Conservation (phyloP, 2,888 invertebrate genomes). For the Abrostola tripartita region DNA sequence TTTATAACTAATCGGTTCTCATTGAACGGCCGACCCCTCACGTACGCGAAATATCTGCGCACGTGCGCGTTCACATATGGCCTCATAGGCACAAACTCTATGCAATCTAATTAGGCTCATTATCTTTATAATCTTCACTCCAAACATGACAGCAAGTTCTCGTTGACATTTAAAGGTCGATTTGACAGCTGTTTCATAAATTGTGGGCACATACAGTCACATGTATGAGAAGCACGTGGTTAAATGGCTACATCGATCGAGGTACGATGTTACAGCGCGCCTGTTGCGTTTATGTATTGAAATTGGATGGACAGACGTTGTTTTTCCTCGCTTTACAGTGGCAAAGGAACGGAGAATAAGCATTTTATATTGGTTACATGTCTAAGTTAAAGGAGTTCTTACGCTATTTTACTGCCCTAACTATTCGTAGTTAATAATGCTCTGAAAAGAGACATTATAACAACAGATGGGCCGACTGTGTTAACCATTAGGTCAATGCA, state of each 20-base stretch:
- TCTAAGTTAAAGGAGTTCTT: no score
- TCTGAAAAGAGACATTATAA: no score
- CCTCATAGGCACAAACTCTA: constrained; percentile 51
- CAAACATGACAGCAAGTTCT: constrained; percentile 34
- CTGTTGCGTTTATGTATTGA: no score
- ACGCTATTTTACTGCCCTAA: no score
- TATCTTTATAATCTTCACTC: constrained; percentile 53
- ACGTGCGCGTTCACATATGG: constrained; percentile 62
- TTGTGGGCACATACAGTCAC: not conserved
- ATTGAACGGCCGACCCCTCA: constrained; percentile 62
- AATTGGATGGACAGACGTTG: no score
- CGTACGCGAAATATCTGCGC: constrained; percentile 60
- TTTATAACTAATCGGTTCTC: constrained; percentile 55
- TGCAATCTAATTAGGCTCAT: constrained; percentile 64
- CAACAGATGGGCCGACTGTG: no score
- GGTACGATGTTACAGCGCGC: not conserved
- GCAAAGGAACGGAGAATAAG: no score
- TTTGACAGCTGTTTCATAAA: constrained; percentile 31
- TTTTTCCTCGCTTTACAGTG: not conserved
- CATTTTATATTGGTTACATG: no score
- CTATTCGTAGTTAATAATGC: no score
- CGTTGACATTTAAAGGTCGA: constrained; percentile 55
- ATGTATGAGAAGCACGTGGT: not conserved
- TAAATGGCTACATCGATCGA: not conserved
- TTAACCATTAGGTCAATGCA: no score